Percentiles rank a stretch among this genome's conserved stretches.
These are phyloP conservation scores for Telmatochromis sp. DNA, from an alignment of 2,113 vertebrate genomes.

Conservation along the genomic window DNA sequence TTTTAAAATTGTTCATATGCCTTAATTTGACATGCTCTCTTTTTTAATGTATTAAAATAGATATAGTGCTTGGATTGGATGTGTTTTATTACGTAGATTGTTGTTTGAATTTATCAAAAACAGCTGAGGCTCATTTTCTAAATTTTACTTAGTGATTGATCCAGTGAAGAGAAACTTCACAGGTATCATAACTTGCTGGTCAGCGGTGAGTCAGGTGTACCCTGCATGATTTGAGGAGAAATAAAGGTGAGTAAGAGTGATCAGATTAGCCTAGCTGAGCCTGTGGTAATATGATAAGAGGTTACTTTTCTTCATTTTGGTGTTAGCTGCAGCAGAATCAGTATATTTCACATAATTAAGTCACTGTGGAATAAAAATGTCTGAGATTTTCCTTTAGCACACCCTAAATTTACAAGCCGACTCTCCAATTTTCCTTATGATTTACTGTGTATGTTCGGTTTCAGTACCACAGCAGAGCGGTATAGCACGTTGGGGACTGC, in stretches of 20 bases:
- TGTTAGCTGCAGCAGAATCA: neutral
- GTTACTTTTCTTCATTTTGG: neutral
- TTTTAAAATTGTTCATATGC: neutral
- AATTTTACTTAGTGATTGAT: neutral
- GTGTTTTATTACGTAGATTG: fast-evolving
- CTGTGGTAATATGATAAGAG: neutral
- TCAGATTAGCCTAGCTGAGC: neutral
- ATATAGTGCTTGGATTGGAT: neutral
- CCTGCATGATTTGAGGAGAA: neutral
- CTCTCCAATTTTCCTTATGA: neutral
- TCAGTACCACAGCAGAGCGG: neutral
- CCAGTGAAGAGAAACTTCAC: neutral
- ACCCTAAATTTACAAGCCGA: neutral
- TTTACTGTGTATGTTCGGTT: neutral
- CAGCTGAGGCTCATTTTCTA: neutral
- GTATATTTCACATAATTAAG: neutral
- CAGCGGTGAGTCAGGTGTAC: neutral
- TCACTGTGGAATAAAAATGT: neutral
- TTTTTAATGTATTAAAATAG: neutral
- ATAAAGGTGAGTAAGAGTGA: neutral
- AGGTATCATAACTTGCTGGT: neutral
- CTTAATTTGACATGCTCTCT: neutral
- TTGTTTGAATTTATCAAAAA: neutral
- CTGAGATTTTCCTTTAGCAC: neutral
- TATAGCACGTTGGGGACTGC: neutral